Conservation (phyloP, 1,140 invertebrate species). For the Eumeta japonica region DNA sequence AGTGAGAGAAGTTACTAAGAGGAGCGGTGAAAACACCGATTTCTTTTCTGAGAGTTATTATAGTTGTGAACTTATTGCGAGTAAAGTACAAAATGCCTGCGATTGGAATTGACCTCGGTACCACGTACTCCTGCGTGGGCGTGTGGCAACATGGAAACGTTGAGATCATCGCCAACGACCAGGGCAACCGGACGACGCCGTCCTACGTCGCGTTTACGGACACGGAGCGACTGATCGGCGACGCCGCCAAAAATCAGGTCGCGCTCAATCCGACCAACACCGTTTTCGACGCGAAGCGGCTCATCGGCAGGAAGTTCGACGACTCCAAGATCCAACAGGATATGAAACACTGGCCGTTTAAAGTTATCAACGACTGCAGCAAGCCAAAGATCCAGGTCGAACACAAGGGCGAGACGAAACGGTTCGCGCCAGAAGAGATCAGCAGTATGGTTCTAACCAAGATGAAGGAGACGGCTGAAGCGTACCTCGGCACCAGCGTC, state of each 20-base stretch:
- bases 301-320: slow-evolving; percentile 67
- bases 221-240: too few relatives aligned
- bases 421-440: slow-evolving; percentile 71
- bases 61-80: neutral
- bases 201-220: too few relatives aligned
- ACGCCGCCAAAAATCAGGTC: slow-evolving; percentile 84
- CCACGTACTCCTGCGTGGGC: too few relatives aligned
- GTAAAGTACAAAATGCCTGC: slow-evolving; percentile 48
- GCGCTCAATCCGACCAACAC: slow-evolving; percentile 77
- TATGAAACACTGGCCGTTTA: slow-evolving; percentile 73
- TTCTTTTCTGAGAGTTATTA: neutral
- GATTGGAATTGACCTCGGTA: slow-evolving; percentile 73
- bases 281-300: too few relatives aligned
- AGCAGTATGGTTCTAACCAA: slow-evolving; percentile 72
- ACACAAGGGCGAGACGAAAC: slow-evolving; percentile 72
- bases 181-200: slow-evolving; percentile 87
- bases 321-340: too few relatives aligned
- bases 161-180: too few relatives aligned
- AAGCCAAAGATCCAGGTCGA: slow-evolving; percentile 67
- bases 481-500: slow-evolving; percentile 67
- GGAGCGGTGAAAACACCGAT: neutral
- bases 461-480: slow-evolving; percentile 78
- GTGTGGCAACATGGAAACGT: slow-evolving; percentile 70
- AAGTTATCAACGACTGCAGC: slow-evolving; percentile 60
- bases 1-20: slow-evolving; percentile 2